Percentiles rank a stretch among this genome's conserved stretches.
phyloP scores from a whole-genome alignment of 2,888 invertebrate species.

The Malthinus flaveolus region DNA sequence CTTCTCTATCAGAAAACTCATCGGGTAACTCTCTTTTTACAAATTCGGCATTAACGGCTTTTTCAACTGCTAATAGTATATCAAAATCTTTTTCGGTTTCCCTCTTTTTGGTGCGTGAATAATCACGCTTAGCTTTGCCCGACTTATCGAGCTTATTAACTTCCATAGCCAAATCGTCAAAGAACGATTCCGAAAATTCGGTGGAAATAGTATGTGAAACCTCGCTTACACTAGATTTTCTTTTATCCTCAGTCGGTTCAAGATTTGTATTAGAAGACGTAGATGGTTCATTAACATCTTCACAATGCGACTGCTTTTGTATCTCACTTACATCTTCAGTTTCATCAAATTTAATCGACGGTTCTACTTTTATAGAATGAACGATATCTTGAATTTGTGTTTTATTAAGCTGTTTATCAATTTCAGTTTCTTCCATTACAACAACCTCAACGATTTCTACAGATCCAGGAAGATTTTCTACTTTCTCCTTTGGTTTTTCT shows the following conservation, averaged over 20 bases:
- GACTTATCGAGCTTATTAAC: conserved; percentile 63
- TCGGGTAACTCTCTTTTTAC: conserved; percentile 46
- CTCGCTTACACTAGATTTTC: neutral
- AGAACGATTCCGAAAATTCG: conserved; percentile 46
- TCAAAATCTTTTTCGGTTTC: conserved; percentile 54
- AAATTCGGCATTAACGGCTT: conserved; percentile 42
- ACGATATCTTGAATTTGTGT: conserved; percentile 49
- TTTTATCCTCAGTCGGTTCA: neutral
- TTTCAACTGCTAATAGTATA: conserved; percentile 51
- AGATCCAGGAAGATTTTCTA: conserved; percentile 39
- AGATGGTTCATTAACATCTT: neutral
- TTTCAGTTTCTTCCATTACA: conserved; percentile 51
- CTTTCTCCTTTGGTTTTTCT: conserved; percentile 17
- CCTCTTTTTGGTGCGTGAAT: conserved; percentile 57
- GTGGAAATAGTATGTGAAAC: conserved; percentile 36
- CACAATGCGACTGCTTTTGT: neutral
- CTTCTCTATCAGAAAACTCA: conserved; percentile 40
- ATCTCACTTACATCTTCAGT: neutral
- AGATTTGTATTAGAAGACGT: neutral
- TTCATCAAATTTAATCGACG: neutral
- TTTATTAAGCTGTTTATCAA: conserved; percentile 48
- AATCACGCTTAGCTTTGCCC: conserved; percentile 65
- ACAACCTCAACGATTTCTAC: conserved; percentile 55
- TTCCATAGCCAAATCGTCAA: conserved; percentile 64
- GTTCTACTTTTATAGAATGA: conserved; percentile 39